Evolutionary conservation across 2,888 invertebrate genomes (phyloP), one percentile per base, ranked within the genome.

Genomic region (Apamea sordens): DNA sequence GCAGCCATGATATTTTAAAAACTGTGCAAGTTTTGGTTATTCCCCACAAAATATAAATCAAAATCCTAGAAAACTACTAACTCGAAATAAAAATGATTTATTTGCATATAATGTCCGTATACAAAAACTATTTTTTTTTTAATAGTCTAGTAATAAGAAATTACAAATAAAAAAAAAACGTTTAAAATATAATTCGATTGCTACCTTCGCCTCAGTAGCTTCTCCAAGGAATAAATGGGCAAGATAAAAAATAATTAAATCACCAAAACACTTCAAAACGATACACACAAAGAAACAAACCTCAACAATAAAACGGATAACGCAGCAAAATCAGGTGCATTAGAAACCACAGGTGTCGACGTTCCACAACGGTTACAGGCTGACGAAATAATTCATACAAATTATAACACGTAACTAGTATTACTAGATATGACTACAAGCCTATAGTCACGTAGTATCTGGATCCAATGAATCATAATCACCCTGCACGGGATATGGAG

Each of bases 401-500:
- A 75, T 83, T 41, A 65, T 61, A 70, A 69, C 83, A 76, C 64
- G 83, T 69, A 77, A 64, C 64, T 69, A 47, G 67, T 56, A 32
- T 76, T 72, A 63, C 50, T 76, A 80, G 76, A 83, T 80, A 86
- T 59, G 74, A 64, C 72, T 86, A 85, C 77, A 73, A 63, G 83
- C 64, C 59, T 67, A 77, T 67, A 73, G 86, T 83, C 86, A 85
- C 85, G 85, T 82, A 75, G 65, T 86, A 85, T 74, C 64, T 50
- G 50, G 36, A 77, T 13, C 21, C 72, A 69, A 63, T 85, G 72
- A 86, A 44, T 76, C 86, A 79, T 61, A 50, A 65, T 68, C 18
- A 64, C 41, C 18, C 53, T 56, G 32, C 15, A 68, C 71, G 70
- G 79, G 76, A 61, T 82, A 82, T 36, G 2, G 3, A 71, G 76